Percentiles rank a stretch among this genome's conserved stretches.
phyloP scores from a whole-genome alignment of 1,140 invertebrate species.

The Hypsibius dujardini region DNA sequence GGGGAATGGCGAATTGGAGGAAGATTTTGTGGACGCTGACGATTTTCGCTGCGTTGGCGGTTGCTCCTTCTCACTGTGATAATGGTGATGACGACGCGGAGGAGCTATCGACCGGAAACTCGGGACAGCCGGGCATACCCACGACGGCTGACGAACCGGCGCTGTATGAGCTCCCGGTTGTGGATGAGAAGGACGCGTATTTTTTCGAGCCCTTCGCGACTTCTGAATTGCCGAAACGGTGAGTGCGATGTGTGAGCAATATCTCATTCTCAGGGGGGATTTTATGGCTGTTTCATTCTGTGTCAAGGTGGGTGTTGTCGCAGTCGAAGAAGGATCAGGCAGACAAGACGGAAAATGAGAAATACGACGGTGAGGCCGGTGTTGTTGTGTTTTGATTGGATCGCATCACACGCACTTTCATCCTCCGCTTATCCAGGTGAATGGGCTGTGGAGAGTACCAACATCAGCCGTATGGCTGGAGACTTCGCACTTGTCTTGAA shows the following conservation, averaged over 20 bases:
- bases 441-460: slow-evolving; percentile 59
- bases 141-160: too few relatives aligned
- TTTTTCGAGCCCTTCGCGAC: slow-evolving; percentile 12
- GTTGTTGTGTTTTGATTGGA: slow-evolving; percentile 7
- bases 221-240: background rate
- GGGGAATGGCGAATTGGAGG: too few relatives aligned
- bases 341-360: slow-evolving; percentile 65
- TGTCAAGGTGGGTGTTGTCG: slow-evolving; percentile 57
- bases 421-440: slow-evolving; percentile 35
- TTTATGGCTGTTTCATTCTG: slow-evolving; percentile 17
- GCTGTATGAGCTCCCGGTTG: background rate
- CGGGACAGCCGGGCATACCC: too few relatives aligned
- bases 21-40: too few relatives aligned
- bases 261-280: background rate
- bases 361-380: slow-evolving; percentile 63
- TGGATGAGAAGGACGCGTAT: background rate
- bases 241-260: background rate
- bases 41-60: too few relatives aligned
- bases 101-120: too few relatives aligned
- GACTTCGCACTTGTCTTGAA: slow-evolving; percentile 77
- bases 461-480: slow-evolving; percentile 52
- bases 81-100: too few relatives aligned
- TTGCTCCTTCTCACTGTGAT: too few relatives aligned
- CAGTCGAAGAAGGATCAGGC: slow-evolving; percentile 80
- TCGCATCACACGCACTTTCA: background rate